These are phyloP conservation scores for Pipra filicauda DNA, from an alignment of 2,113 vertebrate species.

Conservation along the genomic window DNA sequence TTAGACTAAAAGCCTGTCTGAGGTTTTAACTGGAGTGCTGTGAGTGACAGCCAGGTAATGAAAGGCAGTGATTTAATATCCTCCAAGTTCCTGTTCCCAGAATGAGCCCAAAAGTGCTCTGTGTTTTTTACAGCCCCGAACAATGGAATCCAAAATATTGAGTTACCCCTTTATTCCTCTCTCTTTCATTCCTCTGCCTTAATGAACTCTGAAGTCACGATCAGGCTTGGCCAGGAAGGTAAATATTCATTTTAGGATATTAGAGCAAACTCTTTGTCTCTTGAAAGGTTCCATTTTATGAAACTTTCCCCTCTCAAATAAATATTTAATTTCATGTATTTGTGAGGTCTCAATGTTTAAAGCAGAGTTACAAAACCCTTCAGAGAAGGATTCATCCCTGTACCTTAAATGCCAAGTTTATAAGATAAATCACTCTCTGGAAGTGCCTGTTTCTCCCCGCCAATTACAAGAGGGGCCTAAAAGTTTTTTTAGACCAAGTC, in stretches of 20 bases:
- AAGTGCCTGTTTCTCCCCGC: not conserved
- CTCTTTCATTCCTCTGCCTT: not conserved
- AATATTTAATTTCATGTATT: not conserved
- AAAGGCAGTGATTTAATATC: not conserved
- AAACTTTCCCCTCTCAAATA: not conserved
- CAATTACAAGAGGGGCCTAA: not conserved
- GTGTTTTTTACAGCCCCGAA: not conserved
- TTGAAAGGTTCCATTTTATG: not conserved
- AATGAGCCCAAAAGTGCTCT: not conserved
- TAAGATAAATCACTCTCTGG: not conserved
- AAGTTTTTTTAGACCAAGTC: not conserved
- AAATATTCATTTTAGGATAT: not conserved
- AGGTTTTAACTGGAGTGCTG: not conserved
- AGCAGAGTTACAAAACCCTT: not conserved
- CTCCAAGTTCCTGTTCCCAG: not conserved
- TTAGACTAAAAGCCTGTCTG: conserved; percentile 18
- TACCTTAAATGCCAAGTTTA: not conserved
- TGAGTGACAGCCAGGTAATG: conserved; percentile 17
- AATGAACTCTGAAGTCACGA: not conserved
- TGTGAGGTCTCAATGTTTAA: not conserved
- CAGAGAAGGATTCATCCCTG: not conserved
- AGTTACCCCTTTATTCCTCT: fast-evolving
- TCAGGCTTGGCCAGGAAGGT: not conserved
- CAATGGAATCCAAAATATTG: too few relatives aligned
- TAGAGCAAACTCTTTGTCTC: not conserved